Percentiles rank a stretch among this genome's conserved stretches.
Conservation (phyloP, 2,113 vertebrate species). For the Phasianus colchicus region DNA sequence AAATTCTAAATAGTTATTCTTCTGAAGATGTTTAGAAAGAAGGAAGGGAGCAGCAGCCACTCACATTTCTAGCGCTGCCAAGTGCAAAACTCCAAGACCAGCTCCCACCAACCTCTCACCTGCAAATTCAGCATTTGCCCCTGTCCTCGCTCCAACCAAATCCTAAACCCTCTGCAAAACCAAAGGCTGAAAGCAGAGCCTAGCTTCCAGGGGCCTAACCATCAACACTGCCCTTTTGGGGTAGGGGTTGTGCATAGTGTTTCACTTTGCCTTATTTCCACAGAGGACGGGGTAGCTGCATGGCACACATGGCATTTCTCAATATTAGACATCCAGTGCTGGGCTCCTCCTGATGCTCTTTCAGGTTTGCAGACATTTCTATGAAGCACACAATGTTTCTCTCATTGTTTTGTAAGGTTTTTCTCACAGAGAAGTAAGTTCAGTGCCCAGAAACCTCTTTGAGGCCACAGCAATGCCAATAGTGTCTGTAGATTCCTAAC, state of each 20-base stretch:
- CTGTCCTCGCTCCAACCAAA: background rate
- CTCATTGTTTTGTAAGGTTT: accelerated
- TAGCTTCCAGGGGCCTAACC: accelerated
- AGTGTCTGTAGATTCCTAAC: background rate
- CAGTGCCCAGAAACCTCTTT: background rate
- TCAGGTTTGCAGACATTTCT: background rate
- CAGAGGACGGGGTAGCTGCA: background rate
- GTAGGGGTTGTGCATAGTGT: accelerated
- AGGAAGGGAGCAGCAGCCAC: background rate
- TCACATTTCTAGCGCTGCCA: background rate
- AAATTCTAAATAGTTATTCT: background rate
- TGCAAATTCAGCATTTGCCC: accelerated
- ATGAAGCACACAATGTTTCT: background rate
- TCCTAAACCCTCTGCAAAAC: accelerated
- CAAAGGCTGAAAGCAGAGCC: background rate
- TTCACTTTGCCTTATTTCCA: background rate
- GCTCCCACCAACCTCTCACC: background rate
- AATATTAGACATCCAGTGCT: accelerated
- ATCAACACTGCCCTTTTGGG: accelerated
- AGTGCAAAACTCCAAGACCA: accelerated
- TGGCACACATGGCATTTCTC: background rate
- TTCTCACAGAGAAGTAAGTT: accelerated
- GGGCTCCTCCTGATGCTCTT: background rate
- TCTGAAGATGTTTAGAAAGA: background rate
- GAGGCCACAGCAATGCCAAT: background rate